Evolutionary conservation across 2,113 vertebrate genomes (phyloP).

Genomic region (Candoia aspera): DNA sequence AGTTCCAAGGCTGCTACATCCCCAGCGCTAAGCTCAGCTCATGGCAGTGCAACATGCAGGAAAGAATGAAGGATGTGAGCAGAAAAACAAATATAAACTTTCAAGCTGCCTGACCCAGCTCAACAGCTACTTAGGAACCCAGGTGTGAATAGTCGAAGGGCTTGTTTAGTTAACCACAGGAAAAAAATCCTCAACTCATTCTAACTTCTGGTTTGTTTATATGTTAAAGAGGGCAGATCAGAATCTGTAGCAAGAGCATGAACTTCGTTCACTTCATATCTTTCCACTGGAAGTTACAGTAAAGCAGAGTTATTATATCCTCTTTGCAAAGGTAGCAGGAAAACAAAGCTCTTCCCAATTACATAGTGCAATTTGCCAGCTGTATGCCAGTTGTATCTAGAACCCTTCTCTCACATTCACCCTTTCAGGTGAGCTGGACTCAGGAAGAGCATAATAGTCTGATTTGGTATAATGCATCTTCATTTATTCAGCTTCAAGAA

Average conservation of each 20-base stretch:
- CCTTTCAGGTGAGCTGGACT: neutral
- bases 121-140: neutral
- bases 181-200: neutral
- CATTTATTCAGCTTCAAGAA: neutral
- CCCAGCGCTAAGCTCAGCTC: neutral
- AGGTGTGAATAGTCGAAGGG: neutral
- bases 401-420: neutral
- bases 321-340: neutral
- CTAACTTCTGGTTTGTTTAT: neutral
- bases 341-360: neutral
- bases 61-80: neutral
- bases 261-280: neutral
- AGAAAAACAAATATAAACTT: conserved; percentile 4
- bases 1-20: neutral
- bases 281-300: neutral
- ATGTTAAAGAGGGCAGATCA: neutral
- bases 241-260: neutral
- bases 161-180: neutral
- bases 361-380: neutral
- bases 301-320: neutral
- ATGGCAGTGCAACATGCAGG: neutral
- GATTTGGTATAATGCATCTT: neutral
- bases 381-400: neutral
- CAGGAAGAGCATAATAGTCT: neutral
- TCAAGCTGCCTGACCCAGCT: neutral